These are phyloP conservation scores for Rhabdophis nuchalis DNA, from an alignment of 2,797 vertebrate species.

Conservation along the genomic window DNA sequence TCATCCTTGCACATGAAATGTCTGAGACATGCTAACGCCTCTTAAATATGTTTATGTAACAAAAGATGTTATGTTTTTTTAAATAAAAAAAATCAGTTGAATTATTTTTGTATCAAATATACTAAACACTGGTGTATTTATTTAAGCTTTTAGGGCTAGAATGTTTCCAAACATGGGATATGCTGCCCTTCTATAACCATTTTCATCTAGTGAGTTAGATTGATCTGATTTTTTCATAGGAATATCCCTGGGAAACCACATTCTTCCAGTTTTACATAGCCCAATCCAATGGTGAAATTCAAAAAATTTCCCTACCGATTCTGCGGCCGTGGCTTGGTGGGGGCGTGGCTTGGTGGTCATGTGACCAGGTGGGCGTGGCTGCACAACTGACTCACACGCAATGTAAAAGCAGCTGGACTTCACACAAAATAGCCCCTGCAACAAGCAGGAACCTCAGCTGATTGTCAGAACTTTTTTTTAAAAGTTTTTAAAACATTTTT, in stretches of 20 bases:
- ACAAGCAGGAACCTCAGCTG: too few relatives aligned
- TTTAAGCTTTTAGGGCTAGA: background rate
- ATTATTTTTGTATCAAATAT: background rate
- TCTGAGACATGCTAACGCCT: background rate
- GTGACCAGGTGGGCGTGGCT: too few relatives aligned
- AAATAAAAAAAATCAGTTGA: background rate
- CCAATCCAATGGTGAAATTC: background rate
- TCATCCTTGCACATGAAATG: background rate
- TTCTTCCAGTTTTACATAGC: background rate
- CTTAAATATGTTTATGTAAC: background rate
- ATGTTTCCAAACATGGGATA: background rate
- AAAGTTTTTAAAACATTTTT: too few relatives aligned
- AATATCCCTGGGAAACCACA: background rate
- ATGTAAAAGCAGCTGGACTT: too few relatives aligned
- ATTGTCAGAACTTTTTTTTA: too few relatives aligned
- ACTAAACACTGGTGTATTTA: background rate
- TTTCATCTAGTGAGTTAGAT: conserved; percentile 7
- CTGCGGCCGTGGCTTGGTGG: too few relatives aligned
- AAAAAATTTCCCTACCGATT: too few relatives aligned
- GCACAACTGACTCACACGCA: too few relatives aligned
- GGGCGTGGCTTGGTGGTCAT: too few relatives aligned
- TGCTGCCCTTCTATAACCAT: background rate
- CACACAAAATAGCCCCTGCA: too few relatives aligned
- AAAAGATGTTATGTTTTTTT: background rate
- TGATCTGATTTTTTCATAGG: background rate